Conservation (phyloP, 2,888 invertebrate genomes). For the Rhagonycha lutea region DNA sequence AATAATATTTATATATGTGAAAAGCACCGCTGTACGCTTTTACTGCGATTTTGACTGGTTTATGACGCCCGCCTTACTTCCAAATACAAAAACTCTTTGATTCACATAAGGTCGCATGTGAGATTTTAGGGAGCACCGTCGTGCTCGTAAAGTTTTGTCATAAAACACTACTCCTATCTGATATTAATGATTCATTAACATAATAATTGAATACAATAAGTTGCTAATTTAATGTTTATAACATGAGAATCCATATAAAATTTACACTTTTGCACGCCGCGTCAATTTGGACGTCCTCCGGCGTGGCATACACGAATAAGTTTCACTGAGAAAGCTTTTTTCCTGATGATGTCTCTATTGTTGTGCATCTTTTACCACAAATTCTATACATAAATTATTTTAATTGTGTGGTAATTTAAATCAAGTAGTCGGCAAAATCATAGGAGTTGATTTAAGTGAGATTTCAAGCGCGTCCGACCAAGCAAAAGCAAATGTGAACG, state of each 20-base stretch:
- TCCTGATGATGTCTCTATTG: not conserved
- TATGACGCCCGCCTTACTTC: conserved; percentile 48
- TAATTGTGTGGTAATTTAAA: conserved; percentile 15
- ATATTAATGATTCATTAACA: conserved; percentile 2
- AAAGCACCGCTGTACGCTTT: conserved; percentile 53
- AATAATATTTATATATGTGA: conserved; percentile 58
- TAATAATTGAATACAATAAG: not conserved
- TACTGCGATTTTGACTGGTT: conserved; percentile 54
- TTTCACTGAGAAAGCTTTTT: not conserved
- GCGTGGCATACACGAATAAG: not conserved
- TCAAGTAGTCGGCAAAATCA: conserved; percentile 23
- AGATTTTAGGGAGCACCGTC: conserved; percentile 13
- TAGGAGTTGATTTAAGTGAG: conserved; percentile 40
- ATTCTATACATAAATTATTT: not conserved
- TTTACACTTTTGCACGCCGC: not conserved
- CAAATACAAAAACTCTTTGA: conserved; percentile 21
- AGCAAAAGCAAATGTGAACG: conserved; percentile 39
- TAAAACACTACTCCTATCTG: not conserved
- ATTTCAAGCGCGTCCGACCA: conserved; percentile 41
- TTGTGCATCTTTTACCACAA: not conserved
- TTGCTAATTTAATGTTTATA: not conserved
- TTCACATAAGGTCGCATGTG: conserved; percentile 17
- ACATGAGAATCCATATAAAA: not conserved
- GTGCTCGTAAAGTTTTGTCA: not conserved
- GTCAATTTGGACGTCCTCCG: not conserved